phyloP scores from a whole-genome alignment of 2,888 invertebrate genomes.

The Anodontia alba region DNA sequence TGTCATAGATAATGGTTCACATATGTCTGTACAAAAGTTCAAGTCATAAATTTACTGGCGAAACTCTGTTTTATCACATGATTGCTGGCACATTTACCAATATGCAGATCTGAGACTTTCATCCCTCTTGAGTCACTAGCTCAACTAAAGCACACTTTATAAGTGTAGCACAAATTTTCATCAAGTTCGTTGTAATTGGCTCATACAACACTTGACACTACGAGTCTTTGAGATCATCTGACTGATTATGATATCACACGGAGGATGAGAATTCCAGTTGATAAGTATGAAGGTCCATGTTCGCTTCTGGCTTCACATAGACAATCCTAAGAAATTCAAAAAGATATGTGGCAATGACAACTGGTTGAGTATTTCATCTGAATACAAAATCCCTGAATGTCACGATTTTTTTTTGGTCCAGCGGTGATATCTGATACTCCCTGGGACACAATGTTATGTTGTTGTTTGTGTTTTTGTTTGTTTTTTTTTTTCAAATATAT shows the following conservation, averaged over 20 bases:
- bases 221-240: neutral
- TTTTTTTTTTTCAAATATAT: too few relatives aligned
- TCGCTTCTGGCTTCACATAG: constrained; percentile 2
- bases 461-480: too few relatives aligned
- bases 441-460: too few relatives aligned
- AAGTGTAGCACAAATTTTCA: constrained; percentile 12
- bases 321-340: neutral
- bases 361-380: neutral
- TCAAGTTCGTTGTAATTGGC: constrained; percentile 12
- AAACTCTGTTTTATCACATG: constrained; percentile 67
- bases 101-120: constrained; percentile 34
- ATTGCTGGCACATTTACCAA: constrained; percentile 29
- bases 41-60: constrained; percentile 40
- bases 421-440: neutral
- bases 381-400: neutral
- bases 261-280: neutral
- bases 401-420: constrained; percentile 12
- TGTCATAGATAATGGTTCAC: constrained; percentile 28
- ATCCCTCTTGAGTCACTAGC: constrained; percentile 23
- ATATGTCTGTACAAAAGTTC: constrained; percentile 56
- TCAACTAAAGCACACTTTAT: constrained; percentile 24
- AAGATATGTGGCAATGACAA: neutral
- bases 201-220: constrained; percentile 11
- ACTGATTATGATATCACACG: neutral
- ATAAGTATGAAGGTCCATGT: neutral